phyloP scores from a whole-genome alignment of 2,113 vertebrate species.

The Hippoglossus stenolepis region DNA sequence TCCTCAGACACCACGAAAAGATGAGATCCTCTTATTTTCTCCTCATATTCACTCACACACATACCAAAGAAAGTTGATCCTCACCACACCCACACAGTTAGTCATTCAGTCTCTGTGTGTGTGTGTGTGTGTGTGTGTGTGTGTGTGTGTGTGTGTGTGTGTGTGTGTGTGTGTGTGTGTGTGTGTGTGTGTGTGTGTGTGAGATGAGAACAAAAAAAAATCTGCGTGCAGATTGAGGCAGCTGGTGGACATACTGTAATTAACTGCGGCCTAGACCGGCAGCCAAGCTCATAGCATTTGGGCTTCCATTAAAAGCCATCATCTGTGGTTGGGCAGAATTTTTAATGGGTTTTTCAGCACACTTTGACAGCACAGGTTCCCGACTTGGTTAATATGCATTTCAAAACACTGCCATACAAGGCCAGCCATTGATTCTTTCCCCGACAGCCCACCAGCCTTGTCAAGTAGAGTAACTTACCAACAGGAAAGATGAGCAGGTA shows the following conservation, averaged over 20 bases:
- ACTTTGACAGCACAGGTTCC: constrained; percentile 55
- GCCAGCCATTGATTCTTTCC: constrained; percentile 24
- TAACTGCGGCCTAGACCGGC: constrained; percentile 68
- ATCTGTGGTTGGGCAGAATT: constrained; percentile 63
- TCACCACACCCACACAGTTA: constrained; percentile 32
- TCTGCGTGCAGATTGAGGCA: constrained; percentile 59
- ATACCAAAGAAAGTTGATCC: constrained; percentile 39
- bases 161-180: constrained; percentile 8
- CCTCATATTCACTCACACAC: constrained; percentile 40
- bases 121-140: constrained; percentile 9
- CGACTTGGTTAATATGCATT: constrained; percentile 49
- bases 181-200: not conserved
- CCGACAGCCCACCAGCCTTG: constrained; percentile 25
- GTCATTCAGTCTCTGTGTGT: not conserved
- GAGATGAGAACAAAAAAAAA: constrained; percentile 13
- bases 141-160: constrained; percentile 10
- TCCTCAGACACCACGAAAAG: constrained; percentile 66
- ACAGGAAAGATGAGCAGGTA: constrained; percentile 8
- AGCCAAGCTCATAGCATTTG: constrained; percentile 70
- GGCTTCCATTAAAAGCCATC: constrained; percentile 75
- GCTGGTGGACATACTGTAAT: constrained; percentile 74
- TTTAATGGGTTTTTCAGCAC: constrained; percentile 59
- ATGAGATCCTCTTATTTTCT: constrained; percentile 62
- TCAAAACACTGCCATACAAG: constrained; percentile 35
- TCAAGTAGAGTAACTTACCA: constrained; percentile 26